Evolutionary conservation across 2,113 vertebrate genomes (phyloP).

Genomic region (Amblyopsis rosae): DNA sequence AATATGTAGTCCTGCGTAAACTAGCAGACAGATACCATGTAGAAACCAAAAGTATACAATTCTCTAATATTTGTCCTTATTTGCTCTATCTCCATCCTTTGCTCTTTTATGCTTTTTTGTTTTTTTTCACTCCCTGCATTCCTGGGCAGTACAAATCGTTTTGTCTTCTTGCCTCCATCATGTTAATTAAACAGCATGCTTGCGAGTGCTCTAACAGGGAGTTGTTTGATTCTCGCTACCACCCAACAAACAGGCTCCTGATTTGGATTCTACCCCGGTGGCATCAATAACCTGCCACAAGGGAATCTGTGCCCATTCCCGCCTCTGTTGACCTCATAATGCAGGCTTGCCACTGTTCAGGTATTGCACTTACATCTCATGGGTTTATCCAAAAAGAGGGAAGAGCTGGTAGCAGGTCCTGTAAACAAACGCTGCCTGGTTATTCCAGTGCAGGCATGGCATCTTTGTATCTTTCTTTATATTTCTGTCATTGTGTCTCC

Average conservation of each 20-base stretch:
- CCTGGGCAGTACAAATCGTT: slow-evolving; percentile 31
- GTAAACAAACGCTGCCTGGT: slow-evolving; percentile 18
- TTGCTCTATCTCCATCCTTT: background rate
- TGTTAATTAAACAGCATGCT: slow-evolving; percentile 66
- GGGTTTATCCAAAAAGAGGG: slow-evolving; percentile 47
- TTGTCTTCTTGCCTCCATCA: slow-evolving; percentile 58
- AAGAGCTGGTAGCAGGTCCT: slow-evolving; percentile 47
- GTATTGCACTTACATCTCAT: slow-evolving; percentile 37
- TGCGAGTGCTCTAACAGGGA: slow-evolving; percentile 47
- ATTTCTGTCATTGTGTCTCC: background rate
- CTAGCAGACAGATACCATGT: slow-evolving; percentile 22
- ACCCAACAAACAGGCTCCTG: slow-evolving; percentile 62
- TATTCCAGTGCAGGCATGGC: slow-evolving; percentile 11
- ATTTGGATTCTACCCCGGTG: slow-evolving; percentile 29
- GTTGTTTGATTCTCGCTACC: slow-evolving; percentile 56
- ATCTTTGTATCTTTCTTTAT: too few species aligned
- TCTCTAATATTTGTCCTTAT: background rate
- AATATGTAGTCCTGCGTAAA: slow-evolving; percentile 2
- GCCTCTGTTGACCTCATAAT: slow-evolving; percentile 60
- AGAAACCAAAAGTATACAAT: slow-evolving; percentile 34
- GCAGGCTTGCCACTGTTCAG: slow-evolving; percentile 28
- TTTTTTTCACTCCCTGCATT: slow-evolving; percentile 10
- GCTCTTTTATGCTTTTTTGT: background rate
- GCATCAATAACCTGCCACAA: slow-evolving; percentile 48
- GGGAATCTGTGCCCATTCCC: slow-evolving; percentile 63